These are phyloP conservation scores for Drosophila nebulosa DNA, from an alignment of 1,140 invertebrate species.

Conservation along the genomic window DNA sequence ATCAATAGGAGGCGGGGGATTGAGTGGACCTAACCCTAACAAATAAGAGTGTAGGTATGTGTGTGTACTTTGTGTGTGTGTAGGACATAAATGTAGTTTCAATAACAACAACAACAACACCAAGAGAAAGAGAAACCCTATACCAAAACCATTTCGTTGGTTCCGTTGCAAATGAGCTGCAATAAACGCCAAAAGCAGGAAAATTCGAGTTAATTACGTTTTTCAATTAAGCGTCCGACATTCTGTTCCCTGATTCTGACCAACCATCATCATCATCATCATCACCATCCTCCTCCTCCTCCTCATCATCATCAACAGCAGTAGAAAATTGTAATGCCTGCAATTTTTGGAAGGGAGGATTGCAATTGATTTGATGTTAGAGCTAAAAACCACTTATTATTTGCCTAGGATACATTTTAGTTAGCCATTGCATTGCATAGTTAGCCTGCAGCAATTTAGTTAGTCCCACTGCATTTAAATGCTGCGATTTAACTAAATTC, in stretches of 20 bases:
- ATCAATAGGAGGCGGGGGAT: conserved; percentile 12
- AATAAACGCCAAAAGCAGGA: conserved; percentile 77
- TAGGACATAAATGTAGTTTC: conserved; percentile 29
- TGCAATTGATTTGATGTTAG: conserved; percentile 58
- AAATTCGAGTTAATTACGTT: conserved; percentile 78
- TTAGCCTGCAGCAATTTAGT: background rate
- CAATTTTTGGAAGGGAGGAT: conserved; percentile 51
- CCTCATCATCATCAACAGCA: conserved; percentile 1
- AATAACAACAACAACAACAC: background rate
- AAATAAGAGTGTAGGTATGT: conserved; percentile 50
- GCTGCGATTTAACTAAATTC: background rate
- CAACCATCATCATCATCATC: conserved; percentile 3
- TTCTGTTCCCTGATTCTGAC: conserved; percentile 1
- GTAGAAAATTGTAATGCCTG: conserved; percentile 15
- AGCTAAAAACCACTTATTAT: conserved; percentile 33
- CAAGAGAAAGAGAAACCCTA: background rate
- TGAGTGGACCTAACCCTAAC: conserved; percentile 53
- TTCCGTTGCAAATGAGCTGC: conserved; percentile 72
- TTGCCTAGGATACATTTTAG: conserved; percentile 15
- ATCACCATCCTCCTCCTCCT: background rate
- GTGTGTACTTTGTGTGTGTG: no score
- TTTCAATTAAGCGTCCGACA: conserved; percentile 70
- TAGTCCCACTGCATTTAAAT: background rate
- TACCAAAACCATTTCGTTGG: conserved; percentile 41
- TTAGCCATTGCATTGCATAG: background rate